Base-by-base conservation (phyloP, 2,113 vertebrate species). In the Falcunculus frontatus region DNA sequence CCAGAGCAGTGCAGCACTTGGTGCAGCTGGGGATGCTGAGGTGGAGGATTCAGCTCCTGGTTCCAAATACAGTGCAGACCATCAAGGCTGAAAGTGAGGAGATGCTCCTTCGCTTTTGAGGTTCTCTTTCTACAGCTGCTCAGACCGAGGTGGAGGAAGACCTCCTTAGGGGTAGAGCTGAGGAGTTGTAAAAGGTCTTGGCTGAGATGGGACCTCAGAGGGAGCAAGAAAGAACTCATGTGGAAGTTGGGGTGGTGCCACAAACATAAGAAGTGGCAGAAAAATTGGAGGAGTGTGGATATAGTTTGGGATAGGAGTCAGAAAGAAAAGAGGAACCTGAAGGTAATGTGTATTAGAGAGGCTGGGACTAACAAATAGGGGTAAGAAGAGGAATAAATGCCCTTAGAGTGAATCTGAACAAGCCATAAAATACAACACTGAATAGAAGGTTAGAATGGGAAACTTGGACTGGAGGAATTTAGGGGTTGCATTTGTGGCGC, bases 1-100 rank as follows among this genome's bases (percentile, higher is more conserved):
- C 4, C 3, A 2, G 50, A 14, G 3, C 8, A 32, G 35, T 32
- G 62, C 29, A 46, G 49, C 1, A 23, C 10, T 1, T 6, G 5
- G 19, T 53, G 52, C n/a, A n/a, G n/a, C 52, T 86, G 80, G 26
- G 33, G 8, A 8, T 67, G 67, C 49, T 77, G 57, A 52, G 30
- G 19, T 4, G 6, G 27, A 14, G 23, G 49, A n/a, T 32, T 39
- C 21, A 2, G 3, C 8, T 56, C 13, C 29, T 33, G 44, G 12
- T 57, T 52, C 39, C 5, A 10, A 44, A 49, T 1, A 0, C 21
- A 62, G n/a, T 4, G 19, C 35, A 16, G 33, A 26, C 11, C 18
- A 39, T 44, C 12, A 27, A 55, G 44, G 44, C 18, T 55, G 63
- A 47, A 53, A 65, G 32, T 1, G 2, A 69, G 22, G 32, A 49